A percentile compares a stretch with the other conserved stretches of the same genome.
Evolutionary conservation across 1,140 invertebrate species (phyloP).

Genomic region (Latrodectus geometricus): DNA sequence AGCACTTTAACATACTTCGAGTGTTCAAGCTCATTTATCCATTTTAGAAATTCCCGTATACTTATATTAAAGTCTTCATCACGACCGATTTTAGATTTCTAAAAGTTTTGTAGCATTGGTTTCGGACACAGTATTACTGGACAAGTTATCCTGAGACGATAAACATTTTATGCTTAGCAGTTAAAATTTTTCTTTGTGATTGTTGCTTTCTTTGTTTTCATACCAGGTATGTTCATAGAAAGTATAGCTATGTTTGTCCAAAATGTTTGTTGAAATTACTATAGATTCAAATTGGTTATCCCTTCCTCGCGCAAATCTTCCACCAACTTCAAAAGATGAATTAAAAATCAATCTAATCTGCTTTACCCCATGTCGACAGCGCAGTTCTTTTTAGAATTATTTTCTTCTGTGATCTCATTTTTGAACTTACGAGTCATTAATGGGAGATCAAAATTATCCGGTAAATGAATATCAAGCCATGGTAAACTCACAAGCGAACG

Average conservation of each 20-base stretch:
- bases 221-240: not conserved
- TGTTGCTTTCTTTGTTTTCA: not conserved
- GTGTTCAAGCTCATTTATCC: too few relatives aligned
- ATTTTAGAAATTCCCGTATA: too few relatives aligned
- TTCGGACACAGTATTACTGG: constrained; percentile 28
- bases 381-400: too few relatives aligned
- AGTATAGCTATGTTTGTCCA: not conserved
- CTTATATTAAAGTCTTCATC: constrained; percentile 7
- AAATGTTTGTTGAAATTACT: not conserved
- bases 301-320: constrained; percentile 31
- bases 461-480: too few relatives aligned
- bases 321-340: too few relatives aligned
- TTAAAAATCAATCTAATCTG: too few relatives aligned
- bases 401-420: too few relatives aligned
- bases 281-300: constrained; percentile 3
- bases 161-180: constrained; percentile 25
- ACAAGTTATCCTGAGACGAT: constrained; percentile 41
- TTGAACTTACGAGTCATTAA: too few relatives aligned
- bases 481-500: too few relatives aligned
- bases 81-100: constrained; percentile 16
- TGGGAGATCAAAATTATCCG: too few relatives aligned
- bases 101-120: constrained; percentile 15
- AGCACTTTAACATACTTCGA: too few relatives aligned
- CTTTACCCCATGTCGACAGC: too few relatives aligned
- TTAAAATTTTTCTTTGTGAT: constrained; percentile 32